Base-by-base conservation (phyloP, 2,888 invertebrate species). In the Stenurella melanura region DNA sequence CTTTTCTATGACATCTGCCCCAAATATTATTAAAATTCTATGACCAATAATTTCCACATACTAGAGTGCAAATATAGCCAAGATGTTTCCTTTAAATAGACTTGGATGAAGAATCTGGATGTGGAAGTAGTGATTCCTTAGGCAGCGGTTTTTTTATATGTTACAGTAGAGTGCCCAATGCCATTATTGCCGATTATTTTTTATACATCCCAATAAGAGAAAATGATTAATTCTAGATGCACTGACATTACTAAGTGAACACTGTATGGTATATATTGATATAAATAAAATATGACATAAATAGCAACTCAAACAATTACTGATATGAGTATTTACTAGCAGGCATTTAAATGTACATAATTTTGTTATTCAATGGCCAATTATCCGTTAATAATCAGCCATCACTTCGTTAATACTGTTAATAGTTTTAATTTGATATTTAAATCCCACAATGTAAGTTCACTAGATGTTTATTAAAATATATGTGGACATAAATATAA, bases 341-440 rank as follows among this genome's bases (percentile, higher is more conserved):
- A 26, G 18, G 10, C 17, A 63, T 63, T 67, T 54, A 17, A 54
- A 67, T 56, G 54, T 54, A 21, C 54, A 54, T 54, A 56, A 19
- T 19, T 42, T 66, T n/a, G n/a, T 50, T 19, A 50, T 67, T 54
- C 54, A 67, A 54, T 67, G 54, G 67, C 26, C 54, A 56, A 67
- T 67, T 67, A 67, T 54, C 17, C 54, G 54, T n/a, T 50, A 21
- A 67, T 67, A 67, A 67, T 67, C 67, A 26, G 17, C 67, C 54
- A 30, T 67, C 54, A 54, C 54, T 67, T 26, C 54, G 42, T 64
- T 64, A 64, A 60, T 60, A 26, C 26, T 26, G 63, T 38, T 63
- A 63, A 67, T 56, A 67, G 67, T 67, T 54, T 54, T 67, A 54
- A 56, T 67, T 67, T 56, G 54, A 26, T 67, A 67, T 67, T 67